Evolutionary conservation across 2,888 invertebrate genomes (phyloP).

Genomic region (Dryomyza anilis): DNA sequence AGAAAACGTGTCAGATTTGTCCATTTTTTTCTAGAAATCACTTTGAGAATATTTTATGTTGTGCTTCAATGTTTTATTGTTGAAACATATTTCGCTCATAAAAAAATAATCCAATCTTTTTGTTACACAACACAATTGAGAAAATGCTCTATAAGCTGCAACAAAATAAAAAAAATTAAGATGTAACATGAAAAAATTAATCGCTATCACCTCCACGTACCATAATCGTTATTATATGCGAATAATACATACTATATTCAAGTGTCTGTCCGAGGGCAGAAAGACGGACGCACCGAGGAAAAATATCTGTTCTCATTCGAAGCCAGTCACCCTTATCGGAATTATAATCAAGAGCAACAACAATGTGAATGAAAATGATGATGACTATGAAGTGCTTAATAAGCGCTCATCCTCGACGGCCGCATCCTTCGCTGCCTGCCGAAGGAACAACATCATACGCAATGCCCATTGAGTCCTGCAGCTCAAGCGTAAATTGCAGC

Average conservation of each 20-base stretch:
- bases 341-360: too few species aligned
- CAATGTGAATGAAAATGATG: too few species aligned
- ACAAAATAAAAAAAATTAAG: constrained; percentile 15
- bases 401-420: background rate
- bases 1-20: too few species aligned
- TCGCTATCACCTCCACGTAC: constrained; percentile 43
- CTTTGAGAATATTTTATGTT: too few species aligned
- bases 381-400: too few species aligned
- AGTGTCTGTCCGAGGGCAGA: too few species aligned
- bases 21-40: too few species aligned
- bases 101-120: constrained; percentile 38
- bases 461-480: constrained; percentile 1
- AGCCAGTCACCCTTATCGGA: constrained; percentile 19
- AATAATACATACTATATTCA: background rate
- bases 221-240: constrained; percentile 24
- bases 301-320: constrained; percentile 18
- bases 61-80: too few species aligned
- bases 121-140: constrained; percentile 29
- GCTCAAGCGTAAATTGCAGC: constrained; percentile 27
- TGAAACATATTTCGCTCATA: too few species aligned
- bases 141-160: background rate
- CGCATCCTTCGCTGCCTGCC: background rate
- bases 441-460: background rate
- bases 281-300: background rate
- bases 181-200: constrained; percentile 36